Conservation (phyloP, 2,888 invertebrate genomes). For the Rhorus exstirpatorius region DNA sequence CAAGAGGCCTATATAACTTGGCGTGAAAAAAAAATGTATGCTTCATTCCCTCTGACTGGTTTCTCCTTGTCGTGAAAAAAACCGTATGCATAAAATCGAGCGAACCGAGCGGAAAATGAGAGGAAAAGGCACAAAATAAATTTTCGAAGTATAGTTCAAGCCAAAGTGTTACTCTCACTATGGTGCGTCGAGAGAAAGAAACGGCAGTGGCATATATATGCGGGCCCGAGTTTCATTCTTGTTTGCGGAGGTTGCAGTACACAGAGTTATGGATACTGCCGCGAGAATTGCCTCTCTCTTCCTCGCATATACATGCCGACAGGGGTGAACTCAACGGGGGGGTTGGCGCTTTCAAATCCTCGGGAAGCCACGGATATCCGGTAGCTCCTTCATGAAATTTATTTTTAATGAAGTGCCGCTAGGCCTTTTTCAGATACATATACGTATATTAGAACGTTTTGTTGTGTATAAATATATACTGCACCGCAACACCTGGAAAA, state of each 20-base stretch:
- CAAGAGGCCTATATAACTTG: neutral
- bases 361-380: conserved; percentile 86
- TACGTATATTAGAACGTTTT: conserved; percentile 24
- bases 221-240: conserved; percentile 34
- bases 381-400: conserved; percentile 86
- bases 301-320: conserved; percentile 14
- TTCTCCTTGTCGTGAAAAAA: conserved; percentile 7
- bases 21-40: no score
- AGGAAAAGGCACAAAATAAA: conserved; percentile 59
- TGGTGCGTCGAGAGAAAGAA: conserved; percentile 36
- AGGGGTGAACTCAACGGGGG: conserved; percentile 40
- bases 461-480: conserved; percentile 21
- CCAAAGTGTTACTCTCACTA: conserved; percentile 36
- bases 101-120: conserved; percentile 35
- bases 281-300: conserved; percentile 40
- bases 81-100: neutral
- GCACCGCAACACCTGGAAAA: conserved; percentile 38
- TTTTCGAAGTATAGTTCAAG: conserved; percentile 60
- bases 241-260: conserved; percentile 65
- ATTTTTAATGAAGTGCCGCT: conserved; percentile 87
- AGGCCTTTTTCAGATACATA: conserved; percentile 64
- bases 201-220: conserved; percentile 34
- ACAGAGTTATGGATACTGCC: conserved; percentile 79
- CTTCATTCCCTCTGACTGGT: neutral
- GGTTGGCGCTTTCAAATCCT: conserved; percentile 84